Evolutionary conservation across 1,140 invertebrate genomes (phyloP), one percentile per base, ranked within the genome.

Genomic region (Trinorchestia longiramus): DNA sequence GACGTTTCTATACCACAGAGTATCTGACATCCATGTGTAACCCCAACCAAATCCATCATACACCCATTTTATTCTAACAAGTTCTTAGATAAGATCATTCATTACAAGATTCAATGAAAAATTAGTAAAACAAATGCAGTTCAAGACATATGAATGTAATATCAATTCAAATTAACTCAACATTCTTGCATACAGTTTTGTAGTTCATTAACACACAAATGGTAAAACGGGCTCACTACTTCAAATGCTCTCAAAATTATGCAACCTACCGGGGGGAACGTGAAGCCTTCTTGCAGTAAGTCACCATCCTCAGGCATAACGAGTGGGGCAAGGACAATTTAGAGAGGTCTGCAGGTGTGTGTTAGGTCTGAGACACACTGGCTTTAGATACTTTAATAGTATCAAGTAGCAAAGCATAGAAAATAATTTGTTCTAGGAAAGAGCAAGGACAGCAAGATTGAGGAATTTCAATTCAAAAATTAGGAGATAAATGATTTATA

Each of bases 211-310:
- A 36, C 62, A 36, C 62, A 53, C 19, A 8, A 8, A 19, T 8
- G 47, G 19, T 53, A 53, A 53, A 53, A 77, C 8, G 62, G 36
- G 28, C 8, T 3, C 8, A 77, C 11, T 77, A 77, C 62, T 36
- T 19, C 6, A 53, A 53, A 8, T 6, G 19, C 19, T 8, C 47
- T 8, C 6, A 53, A 53, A 53, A 53, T 53, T 11, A 23, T 77
- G 62, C 62, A 77, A 77, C 92, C 47, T 47, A 94, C 92, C 44
- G 92, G 17, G 0, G 92, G 92, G 47, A 94, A 94, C 0, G 92
- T 17, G 92, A 94, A 94, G 17, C 92, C 92, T 42, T 44, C 43
- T 44, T 43, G 92, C 17, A 94, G 92, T 40, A 94, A 40, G 92
- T 40, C 40, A 44, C 23, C 43, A 19, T 94, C 92, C 40, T 45